A percentile compares a stretch with the other conserved stretches of the same genome.
phyloP scores from a whole-genome alignment of 2,888 invertebrate species.

The Thumatha senex region DNA sequence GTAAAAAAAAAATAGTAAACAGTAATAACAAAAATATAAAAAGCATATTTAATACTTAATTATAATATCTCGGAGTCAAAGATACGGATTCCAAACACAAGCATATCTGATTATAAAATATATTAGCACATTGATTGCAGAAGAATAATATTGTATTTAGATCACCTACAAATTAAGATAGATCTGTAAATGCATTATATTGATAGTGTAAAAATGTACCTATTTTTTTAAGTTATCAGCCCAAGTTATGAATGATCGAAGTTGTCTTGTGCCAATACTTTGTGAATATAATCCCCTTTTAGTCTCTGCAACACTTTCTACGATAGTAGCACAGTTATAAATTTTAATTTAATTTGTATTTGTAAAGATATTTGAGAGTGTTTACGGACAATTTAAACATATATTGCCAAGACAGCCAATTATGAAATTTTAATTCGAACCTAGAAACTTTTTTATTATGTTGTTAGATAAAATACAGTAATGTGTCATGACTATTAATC shows the following conservation, averaged over 20 bases:
- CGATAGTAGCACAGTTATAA: not conserved
- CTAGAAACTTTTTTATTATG: no score
- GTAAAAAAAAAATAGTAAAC: slow-evolving; percentile 14
- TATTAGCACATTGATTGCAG: not conserved
- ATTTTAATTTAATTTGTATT: not conserved
- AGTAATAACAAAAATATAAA: slow-evolving; percentile 4
- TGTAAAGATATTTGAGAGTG: no score
- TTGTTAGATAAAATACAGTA: no score
- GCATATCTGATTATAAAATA: slow-evolving; percentile 14
- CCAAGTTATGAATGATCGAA: slow-evolving; percentile 41
- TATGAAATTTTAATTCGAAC: no score
- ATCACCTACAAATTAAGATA: slow-evolving; percentile 1
- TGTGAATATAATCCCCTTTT: slow-evolving; percentile 33
- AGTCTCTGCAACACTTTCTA: not conserved
- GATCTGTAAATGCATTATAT: slow-evolving; percentile 1
- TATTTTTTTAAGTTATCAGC: slow-evolving; percentile 23
- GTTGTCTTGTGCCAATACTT: slow-evolving; percentile 68
- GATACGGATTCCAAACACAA: slow-evolving; percentile 9
- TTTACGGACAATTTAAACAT: not conserved
- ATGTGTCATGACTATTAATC: no score
- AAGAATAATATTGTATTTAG: slow-evolving; percentile 11
- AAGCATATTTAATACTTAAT: not conserved
- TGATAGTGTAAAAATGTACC: slow-evolving; percentile 7
- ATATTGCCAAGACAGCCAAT: no score
- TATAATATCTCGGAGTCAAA: slow-evolving; percentile 11